These are phyloP conservation scores for Aporophyla lueneburgensis DNA, from an alignment of 2,888 invertebrate species.

Conservation along the genomic window DNA sequence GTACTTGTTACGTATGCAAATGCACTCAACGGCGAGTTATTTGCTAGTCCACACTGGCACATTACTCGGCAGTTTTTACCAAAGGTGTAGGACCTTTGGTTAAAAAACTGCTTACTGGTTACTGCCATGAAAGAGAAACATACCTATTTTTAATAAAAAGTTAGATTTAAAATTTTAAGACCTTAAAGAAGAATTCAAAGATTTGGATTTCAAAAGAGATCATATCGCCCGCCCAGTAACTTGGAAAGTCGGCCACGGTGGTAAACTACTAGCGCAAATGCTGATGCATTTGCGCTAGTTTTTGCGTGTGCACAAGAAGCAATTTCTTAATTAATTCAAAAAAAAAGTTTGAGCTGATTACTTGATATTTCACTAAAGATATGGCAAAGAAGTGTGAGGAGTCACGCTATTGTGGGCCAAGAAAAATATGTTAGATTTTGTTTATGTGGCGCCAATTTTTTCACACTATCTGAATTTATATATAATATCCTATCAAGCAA, in stretches of 20 bases:
- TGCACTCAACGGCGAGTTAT: slow-evolving; percentile 18
- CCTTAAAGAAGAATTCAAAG: no score
- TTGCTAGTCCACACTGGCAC: background rate
- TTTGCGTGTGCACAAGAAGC: slow-evolving; percentile 31
- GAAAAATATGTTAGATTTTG: background rate
- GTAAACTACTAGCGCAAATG: no score
- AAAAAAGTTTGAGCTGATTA: slow-evolving; percentile 22
- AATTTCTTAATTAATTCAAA: slow-evolving; percentile 23
- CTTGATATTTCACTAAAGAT: slow-evolving; percentile 19
- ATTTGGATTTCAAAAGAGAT: no score
- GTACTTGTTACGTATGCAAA: slow-evolving; percentile 29
- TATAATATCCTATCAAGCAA: background rate
- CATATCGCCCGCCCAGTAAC: background rate
- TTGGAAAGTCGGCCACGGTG: background rate
- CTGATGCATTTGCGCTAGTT: no score
- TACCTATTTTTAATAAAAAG: no score
- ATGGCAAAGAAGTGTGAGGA: slow-evolving; percentile 3
- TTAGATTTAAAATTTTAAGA: no score
- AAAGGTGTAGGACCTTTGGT: no score
- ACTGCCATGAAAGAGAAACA: no score
- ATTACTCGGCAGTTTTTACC: background rate
- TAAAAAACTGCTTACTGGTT: no score
- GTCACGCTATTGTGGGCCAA: slow-evolving; percentile 10
- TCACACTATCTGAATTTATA: background rate
- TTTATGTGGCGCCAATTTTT: slow-evolving; percentile 7